A percentile compares a stretch with the other conserved stretches of the same genome.
Conservation (phyloP, 2,113 vertebrate species). For the Dendrocopos noguchii region DNA sequence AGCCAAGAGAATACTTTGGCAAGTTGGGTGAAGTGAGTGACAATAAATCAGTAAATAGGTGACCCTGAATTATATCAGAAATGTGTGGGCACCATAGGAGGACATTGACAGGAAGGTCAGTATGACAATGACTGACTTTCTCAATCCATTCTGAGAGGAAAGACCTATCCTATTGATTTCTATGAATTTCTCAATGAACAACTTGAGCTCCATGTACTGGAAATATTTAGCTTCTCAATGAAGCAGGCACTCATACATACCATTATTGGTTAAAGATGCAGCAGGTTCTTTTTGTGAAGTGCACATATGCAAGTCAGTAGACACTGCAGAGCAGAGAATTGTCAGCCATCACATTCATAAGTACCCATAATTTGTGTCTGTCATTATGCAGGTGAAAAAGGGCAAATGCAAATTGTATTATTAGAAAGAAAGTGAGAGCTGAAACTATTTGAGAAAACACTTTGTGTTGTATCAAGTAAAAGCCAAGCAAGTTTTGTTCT, state of each 20-base stretch:
- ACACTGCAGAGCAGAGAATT: neutral
- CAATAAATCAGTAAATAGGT: neutral
- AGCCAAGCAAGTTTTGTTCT: neutral
- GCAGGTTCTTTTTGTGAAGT: neutral
- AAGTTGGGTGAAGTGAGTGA: neutral
- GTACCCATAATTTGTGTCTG: neutral
- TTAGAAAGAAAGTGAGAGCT: neutral
- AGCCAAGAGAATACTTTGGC: neutral
- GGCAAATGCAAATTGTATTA: neutral
- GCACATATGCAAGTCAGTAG: neutral
- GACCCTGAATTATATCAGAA: neutral
- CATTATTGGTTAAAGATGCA: neutral
- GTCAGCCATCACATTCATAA: neutral
- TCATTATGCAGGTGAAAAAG: neutral
- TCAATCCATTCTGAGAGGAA: neutral
- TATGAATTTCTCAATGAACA: neutral
- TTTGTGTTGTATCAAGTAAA: neutral
- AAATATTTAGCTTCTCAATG: neutral
- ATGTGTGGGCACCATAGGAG: neutral
- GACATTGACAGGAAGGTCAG: neutral
- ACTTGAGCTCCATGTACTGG: fast-evolving
- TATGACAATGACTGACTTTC: neutral
- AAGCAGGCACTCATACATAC: neutral
- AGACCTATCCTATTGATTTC: neutral
- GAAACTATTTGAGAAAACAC: neutral